Conservation (phyloP, 2,797 vertebrate genomes). For the Limnodromus scolopaceus region DNA sequence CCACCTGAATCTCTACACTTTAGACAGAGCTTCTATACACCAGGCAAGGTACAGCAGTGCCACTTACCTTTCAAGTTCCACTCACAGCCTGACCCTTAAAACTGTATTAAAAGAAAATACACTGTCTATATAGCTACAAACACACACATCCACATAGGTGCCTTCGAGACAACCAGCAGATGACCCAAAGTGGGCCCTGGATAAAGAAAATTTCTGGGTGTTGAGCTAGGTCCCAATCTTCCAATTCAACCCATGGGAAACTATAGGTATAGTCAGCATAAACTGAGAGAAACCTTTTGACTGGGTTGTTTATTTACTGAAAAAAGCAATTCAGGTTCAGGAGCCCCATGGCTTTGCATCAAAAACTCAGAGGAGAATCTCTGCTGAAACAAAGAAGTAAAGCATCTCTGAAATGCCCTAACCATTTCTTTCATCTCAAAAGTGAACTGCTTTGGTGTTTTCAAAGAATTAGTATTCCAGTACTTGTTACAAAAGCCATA, state of each 20-base stretch:
- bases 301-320: background rate
- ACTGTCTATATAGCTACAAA: background rate
- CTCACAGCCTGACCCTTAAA: background rate
- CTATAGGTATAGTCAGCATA: background rate
- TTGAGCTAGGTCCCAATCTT: background rate
- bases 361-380: background rate
- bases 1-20: background rate
- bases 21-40: background rate
- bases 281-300: background rate
- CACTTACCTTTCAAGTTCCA: background rate
- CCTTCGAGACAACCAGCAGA: background rate
- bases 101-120: background rate
- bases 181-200: background rate
- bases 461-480: background rate
- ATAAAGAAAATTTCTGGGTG: background rate
- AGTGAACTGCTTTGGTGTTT: background rate
- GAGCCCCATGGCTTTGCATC: background rate
- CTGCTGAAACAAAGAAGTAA: background rate
- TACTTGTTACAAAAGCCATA: background rate
- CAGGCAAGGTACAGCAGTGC: background rate
- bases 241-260: background rate
- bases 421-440: background rate
- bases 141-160: background rate
- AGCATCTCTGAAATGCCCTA: background rate
- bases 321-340: background rate